Base-by-base conservation (phyloP, 2,113 vertebrate genomes). In the Crotalus horridus region DNA sequence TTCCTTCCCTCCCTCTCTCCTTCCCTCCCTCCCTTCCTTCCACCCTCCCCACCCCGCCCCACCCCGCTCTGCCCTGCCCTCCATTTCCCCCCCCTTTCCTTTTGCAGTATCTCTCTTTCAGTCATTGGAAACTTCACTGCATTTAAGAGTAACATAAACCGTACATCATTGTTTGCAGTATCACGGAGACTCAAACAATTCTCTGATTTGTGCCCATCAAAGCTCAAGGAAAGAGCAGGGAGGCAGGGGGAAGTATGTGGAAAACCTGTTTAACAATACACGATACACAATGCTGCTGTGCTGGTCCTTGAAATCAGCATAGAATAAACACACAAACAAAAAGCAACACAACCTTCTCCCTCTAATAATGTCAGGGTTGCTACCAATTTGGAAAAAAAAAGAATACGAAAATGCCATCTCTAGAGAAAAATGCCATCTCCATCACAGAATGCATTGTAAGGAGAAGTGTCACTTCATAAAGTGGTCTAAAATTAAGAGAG, bases 401-500 rank as follows among this genome's bases (percentile, higher is more conserved):
- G n/a, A 24, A 59, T n/a, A 53, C 2, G 39, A 39, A 39, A 39
- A 39, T 39, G 39, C 39, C 39, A 39, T 39, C 39, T 39, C 39
- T 39, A 39, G 39, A 39, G 39, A 90, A 61, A 89, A 87, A 46
- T 13, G 33, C 58, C 43, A 7, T 54, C 39, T 81, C 59, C 43
- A 29, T 26, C 88, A 24, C 23, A 29, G 17, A 33, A 7, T 3
- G n/a, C 51, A 81, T 91, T 56, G 13, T 59, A 85, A 85, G 46
- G 26, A 69, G 85, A 74, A 91, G 64, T 85, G 90, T 59, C 90
- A 91, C 61, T 88, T 91, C 89, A 81, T 59, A 59, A 43, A 58
- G 64, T 20, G 33, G 87, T 59, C 64, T 21, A 55, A 91, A 93
- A 91, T 89, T 89, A 91, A 93, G 13, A 64, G 64, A 46, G 29